Conservation (phyloP, 2,888 invertebrate species). For the Parnassius mnemosyne region DNA sequence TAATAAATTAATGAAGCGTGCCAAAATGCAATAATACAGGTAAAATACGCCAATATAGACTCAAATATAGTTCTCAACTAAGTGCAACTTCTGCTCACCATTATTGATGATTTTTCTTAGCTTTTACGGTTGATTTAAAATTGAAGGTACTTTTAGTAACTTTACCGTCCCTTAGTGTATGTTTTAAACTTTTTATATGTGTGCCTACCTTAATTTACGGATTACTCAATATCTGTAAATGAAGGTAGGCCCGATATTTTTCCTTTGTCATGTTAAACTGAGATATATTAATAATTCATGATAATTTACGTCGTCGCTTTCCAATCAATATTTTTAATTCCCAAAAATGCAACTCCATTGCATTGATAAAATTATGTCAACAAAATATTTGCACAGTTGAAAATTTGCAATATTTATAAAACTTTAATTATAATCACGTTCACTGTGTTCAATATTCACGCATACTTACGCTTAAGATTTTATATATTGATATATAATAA, state of each 20-base stretch:
- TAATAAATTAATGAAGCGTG: constrained; percentile 41
- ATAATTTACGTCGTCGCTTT: constrained; percentile 16
- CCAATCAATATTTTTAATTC: constrained; percentile 15
- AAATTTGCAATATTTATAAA: background rate
- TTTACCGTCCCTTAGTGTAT: constrained; percentile 24
- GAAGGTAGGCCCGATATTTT: background rate
- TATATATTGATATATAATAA: constrained; percentile 3
- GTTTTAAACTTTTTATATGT: constrained; percentile 3
- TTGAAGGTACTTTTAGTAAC: constrained; percentile 16
- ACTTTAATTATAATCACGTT: background rate
- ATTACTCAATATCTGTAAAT: background rate
- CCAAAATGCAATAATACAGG: constrained; percentile 72
- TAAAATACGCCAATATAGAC: constrained; percentile 57
- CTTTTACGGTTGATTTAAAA: constrained; percentile 3
- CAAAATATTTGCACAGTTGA: background rate
- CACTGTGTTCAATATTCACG: constrained; percentile 3
- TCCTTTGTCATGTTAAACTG: background rate
- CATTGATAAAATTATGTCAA: background rate
- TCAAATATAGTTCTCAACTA: constrained; percentile 35
- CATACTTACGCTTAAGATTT: constrained; percentile 21
- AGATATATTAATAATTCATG: too few relatives aligned
- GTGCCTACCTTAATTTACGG: background rate
- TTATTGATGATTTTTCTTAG: background rate
- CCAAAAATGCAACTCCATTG: constrained; percentile 1
- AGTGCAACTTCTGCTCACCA: constrained; percentile 25